phyloP scores from a whole-genome alignment of 53 echinoderm and acorn worm genomes.

The Pentamera pediparva region DNA sequence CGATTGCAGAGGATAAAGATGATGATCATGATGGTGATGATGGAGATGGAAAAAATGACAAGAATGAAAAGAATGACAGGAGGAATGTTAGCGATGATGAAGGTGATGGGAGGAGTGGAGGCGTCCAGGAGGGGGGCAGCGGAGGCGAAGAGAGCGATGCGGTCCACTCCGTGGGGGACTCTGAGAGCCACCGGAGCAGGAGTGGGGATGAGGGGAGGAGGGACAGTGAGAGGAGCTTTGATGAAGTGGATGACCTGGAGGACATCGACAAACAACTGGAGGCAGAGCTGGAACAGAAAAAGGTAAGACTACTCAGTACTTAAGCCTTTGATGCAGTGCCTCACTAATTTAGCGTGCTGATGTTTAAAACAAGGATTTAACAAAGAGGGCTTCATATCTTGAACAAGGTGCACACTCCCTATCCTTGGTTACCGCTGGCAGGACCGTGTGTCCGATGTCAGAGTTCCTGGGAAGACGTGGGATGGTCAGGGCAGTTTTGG shows the following conservation, averaged over 20 bases:
- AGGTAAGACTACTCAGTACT: conserved; percentile 68
- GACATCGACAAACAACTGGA: conserved; percentile 26
- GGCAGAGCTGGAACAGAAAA: conserved; percentile 63
- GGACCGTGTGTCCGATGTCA: neutral
- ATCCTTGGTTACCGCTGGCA: no score
- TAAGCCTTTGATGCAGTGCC: neutral
- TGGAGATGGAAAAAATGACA: conserved; percentile 8
- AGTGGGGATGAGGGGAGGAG: conserved; percentile 4
- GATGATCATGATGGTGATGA: no score
- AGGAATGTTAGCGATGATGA: conserved; percentile 40
- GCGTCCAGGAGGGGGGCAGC: conserved; percentile 63
- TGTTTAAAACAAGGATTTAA: no score
- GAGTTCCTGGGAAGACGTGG: neutral
- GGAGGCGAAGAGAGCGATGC: conserved; percentile 39
- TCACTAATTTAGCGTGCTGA: no score
- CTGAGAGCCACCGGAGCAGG: no score
- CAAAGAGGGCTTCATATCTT: no score
- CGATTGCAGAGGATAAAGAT: conserved; percentile 30
- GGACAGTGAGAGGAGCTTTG: neutral
- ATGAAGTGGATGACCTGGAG: conserved; percentile 26
- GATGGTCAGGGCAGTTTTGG: no score
- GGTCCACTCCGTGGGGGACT: no score
- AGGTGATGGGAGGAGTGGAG: conserved; percentile 58
- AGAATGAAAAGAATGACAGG: conserved; percentile 42
- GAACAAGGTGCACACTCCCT: no score